These are phyloP conservation scores for Prenolepis imparis DNA, from an alignment of 2,888 invertebrate species.

Conservation along the genomic window DNA sequence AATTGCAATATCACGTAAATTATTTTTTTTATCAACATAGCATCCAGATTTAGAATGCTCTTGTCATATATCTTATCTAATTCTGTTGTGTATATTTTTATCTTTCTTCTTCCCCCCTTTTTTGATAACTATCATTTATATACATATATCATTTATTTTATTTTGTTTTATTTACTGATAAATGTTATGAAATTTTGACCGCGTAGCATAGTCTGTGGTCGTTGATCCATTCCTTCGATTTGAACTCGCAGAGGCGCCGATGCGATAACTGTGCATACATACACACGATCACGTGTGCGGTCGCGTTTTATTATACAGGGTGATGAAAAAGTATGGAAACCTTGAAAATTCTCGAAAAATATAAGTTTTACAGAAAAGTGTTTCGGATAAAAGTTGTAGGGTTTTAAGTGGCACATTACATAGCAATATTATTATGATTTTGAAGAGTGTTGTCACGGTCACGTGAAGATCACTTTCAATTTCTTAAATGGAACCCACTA, in stretches of 20 bases:
- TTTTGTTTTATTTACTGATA: background rate
- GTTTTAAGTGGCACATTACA: no score
- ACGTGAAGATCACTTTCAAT: no score
- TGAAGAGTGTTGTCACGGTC: no score
- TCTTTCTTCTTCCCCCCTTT: background rate
- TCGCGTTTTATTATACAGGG: slow-evolving; percentile 70
- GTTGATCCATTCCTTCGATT: slow-evolving; percentile 25
- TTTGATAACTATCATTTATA: no score
- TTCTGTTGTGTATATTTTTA: background rate
- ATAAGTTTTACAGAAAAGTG: no score
- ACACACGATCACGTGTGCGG: slow-evolving; percentile 30
- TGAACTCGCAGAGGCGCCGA: background rate
- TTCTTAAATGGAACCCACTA: no score
- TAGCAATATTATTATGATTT: no score
- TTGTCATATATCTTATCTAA: background rate
- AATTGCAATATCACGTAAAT: background rate
- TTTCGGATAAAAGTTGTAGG: no score
- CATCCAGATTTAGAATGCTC: background rate
- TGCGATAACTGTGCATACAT: background rate
- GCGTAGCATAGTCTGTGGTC: background rate
- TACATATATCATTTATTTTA: background rate
- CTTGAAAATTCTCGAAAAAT: no score
- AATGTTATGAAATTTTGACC: slow-evolving; percentile 8
- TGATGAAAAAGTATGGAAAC: no score
- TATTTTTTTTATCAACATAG: background rate